Conservation (phyloP, 2,113 vertebrate genomes). For the Orthochromis indermauri region DNA sequence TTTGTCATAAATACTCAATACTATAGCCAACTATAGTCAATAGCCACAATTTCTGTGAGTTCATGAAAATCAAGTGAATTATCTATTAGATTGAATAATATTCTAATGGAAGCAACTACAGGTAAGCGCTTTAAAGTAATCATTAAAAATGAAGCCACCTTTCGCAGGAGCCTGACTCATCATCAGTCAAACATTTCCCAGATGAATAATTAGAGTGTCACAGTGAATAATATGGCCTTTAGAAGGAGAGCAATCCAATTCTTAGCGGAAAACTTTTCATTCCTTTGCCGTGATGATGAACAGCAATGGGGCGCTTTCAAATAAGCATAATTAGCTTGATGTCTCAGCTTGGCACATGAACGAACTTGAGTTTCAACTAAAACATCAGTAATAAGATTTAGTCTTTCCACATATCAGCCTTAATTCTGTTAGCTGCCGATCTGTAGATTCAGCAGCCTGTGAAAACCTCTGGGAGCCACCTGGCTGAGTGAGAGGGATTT, state of each 20-base stretch:
- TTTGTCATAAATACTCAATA: not conserved
- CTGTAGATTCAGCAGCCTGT: not conserved
- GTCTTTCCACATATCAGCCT: not conserved
- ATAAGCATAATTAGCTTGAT: not conserved
- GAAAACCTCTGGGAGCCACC: conserved; percentile 4
- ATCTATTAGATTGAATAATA: not conserved
- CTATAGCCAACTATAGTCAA: not conserved
- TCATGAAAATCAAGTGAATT: not conserved
- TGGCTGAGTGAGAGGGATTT: not conserved
- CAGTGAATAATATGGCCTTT: not conserved
- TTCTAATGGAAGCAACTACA: not conserved
- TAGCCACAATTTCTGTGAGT: not conserved
- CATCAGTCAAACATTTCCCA: not conserved
- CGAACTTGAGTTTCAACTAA: not conserved
- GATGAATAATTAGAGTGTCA: conserved; percentile 10
- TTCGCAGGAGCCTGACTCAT: not conserved
- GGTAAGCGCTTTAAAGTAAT: not conserved
- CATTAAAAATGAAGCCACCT: not conserved
- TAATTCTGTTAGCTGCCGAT: not conserved
- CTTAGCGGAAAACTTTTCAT: not conserved
- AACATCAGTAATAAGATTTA: not conserved
- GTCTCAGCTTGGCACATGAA: not conserved
- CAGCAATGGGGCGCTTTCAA: not conserved
- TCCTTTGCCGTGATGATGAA: not conserved
- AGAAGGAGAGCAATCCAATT: not conserved